Base-by-base conservation (phyloP, 2,888 invertebrate species). In the Dryococelus australis region DNA sequence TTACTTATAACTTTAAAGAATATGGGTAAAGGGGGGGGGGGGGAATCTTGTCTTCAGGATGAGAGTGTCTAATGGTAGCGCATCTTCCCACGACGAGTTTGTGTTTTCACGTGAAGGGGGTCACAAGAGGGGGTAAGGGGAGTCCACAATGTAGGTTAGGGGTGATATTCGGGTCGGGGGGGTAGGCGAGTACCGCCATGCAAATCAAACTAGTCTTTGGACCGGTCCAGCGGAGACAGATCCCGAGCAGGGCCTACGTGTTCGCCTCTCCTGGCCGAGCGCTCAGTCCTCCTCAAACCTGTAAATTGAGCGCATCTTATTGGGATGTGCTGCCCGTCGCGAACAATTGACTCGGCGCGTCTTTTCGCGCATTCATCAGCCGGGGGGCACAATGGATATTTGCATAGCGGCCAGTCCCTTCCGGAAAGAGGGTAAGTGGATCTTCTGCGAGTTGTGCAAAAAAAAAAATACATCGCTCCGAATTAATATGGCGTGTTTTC, bases 231-330 rank as follows among this genome's bases (percentile, higher is more conserved):
- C 6, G 65, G 65, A 10, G 65, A 10, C 65, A 65, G 65, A 10
- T 65, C 16, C 65, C 65, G 16, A 65, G 65, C 65, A 65, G 20
- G 24, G 65, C 65, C 24, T 9, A 65, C 24, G n/a, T 65, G 20
- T 24, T 3, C 47, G 16, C 16, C 65, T 65, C 65, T 65, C 65
- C n/a, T n/a, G n/a, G 65, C 12, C 51, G 10, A 20, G n/a, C 65
- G 65, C n/a, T 65, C 65, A 65, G 65, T 65, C 20, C 65, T 10
- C 8, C 65, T 65, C 24, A 65, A 65, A 65, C 65, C 65, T 65
- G 65, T 65, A 65, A 65, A 65, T 65, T 65, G 65, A 65, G 65
- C 65, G 65, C 65, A 65, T 65, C 65, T 65, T 65, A n/a, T n/a
- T 35, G 65, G 65, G 65, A 47, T 47, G 47, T 47, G 35, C 35